These are phyloP conservation scores for Hypercompe scribonia DNA, from an alignment of 2,888 invertebrate species.

Conservation along the genomic window DNA sequence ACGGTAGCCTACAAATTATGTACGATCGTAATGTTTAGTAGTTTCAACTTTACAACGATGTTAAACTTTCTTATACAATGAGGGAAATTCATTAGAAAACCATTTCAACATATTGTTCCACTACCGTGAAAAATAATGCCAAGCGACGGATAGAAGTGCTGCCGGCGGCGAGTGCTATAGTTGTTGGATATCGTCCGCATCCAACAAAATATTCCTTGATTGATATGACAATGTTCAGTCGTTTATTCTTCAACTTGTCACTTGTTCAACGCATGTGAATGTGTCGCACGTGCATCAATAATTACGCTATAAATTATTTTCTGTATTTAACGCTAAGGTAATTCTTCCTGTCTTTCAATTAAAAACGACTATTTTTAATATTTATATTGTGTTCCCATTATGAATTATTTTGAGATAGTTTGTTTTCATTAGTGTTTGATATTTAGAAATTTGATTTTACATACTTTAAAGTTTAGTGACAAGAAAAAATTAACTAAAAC, in stretches of 20 bases:
- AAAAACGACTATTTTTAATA: no score
- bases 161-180: background rate
- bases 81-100: background rate
- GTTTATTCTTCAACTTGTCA: background rate
- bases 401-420: background rate
- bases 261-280: background rate
- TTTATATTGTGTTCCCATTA: no score
- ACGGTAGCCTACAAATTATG: background rate
- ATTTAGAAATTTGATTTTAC: background rate
- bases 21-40: background rate
- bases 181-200: background rate
- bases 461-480: background rate
- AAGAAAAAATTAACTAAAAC: background rate
- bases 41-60: background rate
- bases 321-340: no score
- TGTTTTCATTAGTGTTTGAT: background rate
- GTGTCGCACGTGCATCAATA: no score
- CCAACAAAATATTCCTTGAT: background rate
- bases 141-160: background rate
- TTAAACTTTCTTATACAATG: background rate
- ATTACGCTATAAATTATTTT: no score
- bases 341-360: no score
- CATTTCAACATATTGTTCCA: background rate
- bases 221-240: background rate
- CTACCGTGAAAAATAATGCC: background rate